phyloP scores from a whole-genome alignment of 2,113 vertebrate species.

The Scophthalmus maximus region DNA sequence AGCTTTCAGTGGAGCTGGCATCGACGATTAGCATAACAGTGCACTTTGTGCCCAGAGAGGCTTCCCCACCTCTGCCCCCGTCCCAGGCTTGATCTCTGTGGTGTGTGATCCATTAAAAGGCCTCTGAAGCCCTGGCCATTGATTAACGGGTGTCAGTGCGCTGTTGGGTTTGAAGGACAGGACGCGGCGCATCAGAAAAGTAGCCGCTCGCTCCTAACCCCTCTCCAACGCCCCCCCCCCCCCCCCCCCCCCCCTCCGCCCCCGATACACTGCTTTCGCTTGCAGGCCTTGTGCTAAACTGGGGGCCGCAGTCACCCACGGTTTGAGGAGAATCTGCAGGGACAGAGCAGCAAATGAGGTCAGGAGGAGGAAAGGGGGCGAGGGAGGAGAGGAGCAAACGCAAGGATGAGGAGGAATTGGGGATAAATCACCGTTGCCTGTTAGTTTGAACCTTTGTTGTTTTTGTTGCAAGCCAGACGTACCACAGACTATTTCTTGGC shows the following conservation, averaged over 20 bases:
- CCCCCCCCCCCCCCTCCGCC: background rate
- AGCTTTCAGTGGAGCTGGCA: constrained; percentile 41
- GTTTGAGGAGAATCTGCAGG: constrained; percentile 40
- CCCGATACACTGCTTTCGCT: constrained; percentile 13
- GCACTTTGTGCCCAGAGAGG: constrained; percentile 59
- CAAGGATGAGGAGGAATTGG: constrained; percentile 21
- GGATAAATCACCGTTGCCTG: constrained; percentile 14
- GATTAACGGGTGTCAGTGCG: constrained; percentile 68
- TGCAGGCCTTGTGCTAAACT: constrained; percentile 48
- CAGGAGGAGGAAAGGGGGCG: constrained; percentile 37
- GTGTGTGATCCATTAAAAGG: constrained; percentile 64
- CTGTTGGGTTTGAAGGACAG: constrained; percentile 50
- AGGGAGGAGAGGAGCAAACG: constrained; percentile 13
- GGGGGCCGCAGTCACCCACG: constrained; percentile 26
- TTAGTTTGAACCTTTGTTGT: constrained; percentile 1
- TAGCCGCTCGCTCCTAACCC: background rate
- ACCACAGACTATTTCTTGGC: background rate
- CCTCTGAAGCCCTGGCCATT: constrained; percentile 57
- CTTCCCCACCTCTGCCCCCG: constrained; percentile 33
- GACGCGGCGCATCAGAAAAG: background rate
- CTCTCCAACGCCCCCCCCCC: background rate
- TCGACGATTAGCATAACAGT: constrained; percentile 73
- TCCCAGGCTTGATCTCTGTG: constrained; percentile 39
- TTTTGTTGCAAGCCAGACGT: background rate
- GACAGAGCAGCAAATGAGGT: constrained; percentile 44